Evolutionary conservation across 2,113 vertebrate species (phyloP), one percentile per base, ranked within the genome.

Genomic region (Vireo altiloquus): DNA sequence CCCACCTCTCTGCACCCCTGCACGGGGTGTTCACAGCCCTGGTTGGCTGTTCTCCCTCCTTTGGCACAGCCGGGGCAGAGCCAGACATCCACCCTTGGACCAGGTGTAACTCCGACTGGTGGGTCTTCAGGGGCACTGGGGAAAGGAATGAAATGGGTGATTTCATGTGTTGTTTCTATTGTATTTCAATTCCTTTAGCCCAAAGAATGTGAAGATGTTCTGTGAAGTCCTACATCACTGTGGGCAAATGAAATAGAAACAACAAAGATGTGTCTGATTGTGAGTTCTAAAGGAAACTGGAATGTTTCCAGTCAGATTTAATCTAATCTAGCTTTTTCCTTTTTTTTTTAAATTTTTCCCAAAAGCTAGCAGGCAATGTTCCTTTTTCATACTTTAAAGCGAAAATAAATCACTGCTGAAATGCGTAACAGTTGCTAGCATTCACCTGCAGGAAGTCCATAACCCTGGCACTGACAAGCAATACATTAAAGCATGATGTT

Each of bases 1-100:
- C 4, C 4, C 24, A 24, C 4, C 50, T 46, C 64, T 89, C 64
- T 49, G 37, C 37, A 30, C 11, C 20, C 35, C 53, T 19, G 22
- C 24, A 12, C 3, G 5, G 28, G 20, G 33, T 54, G 10, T 5
- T 35, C 23, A 35, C 18, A 30, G 35, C 27, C 39, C 46, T 19
- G 1, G 0, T 3, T 2, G 2, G 11, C 18, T 21, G 4, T 28
- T 31, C 0, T 0, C 17, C 50, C 2, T 23, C 37, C 57, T 69
- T 42, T 69, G 71, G 27, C 10, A 5, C 11, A 9, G 27, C 16
- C 5, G 9, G 52, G 46, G 27, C 49, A 81, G 33, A 76, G 54
- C n/a, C 39, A 50, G 52, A 40, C 14, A 4, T 22, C 23, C 30
- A 28, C 47, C 8, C 25, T 39, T 49, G 7, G 39, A 11, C 27